Conservation (phyloP, 1,140 invertebrate species). For the Ruditapes philippinarum region DNA sequence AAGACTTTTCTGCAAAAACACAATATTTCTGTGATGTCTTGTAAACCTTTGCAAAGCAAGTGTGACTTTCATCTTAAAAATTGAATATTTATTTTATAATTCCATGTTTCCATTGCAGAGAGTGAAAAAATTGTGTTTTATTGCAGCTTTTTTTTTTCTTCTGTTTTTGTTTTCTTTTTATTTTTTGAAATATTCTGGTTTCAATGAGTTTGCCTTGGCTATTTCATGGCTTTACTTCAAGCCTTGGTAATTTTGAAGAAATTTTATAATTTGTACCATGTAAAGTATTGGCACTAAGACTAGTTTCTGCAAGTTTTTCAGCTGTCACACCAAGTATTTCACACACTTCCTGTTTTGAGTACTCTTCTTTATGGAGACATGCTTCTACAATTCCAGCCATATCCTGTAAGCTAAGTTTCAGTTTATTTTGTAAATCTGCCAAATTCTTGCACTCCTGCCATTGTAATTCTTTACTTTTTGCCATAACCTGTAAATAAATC, state of each 20-base stretch:
- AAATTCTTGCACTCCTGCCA: conserved; percentile 90
- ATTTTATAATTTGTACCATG: conserved; percentile 84
- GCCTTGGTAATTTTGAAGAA: neutral
- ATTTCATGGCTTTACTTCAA: too few relatives aligned
- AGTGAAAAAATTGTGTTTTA: too few relatives aligned
- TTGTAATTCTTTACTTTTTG: conserved; percentile 89
- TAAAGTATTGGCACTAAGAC: conserved; percentile 91
- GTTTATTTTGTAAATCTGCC: conserved; percentile 91
- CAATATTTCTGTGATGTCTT: too few relatives aligned
- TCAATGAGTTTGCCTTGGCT: too few relatives aligned
- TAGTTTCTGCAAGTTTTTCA: conserved; percentile 90
- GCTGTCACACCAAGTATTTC: conserved; percentile 89
- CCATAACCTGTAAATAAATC: conserved; percentile 91
- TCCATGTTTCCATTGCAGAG: too few relatives aligned
- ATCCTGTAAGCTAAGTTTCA: conserved; percentile 90
- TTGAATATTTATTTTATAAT: too few relatives aligned
- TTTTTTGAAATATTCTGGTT: too few relatives aligned
- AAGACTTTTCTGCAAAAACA: too few relatives aligned
- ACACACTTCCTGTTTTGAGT: conserved; percentile 93
- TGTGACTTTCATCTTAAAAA: too few relatives aligned
- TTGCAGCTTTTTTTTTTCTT: too few relatives aligned
- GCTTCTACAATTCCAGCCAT: conserved; percentile 90
- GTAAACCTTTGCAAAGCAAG: too few relatives aligned
- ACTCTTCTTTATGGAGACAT: conserved; percentile 91
- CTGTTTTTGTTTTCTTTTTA: too few relatives aligned